These are phyloP conservation scores for pig (Sus scrofa) DNA, from an alignment of 2,113 vertebrate species.

Conservation along the genomic window DNA sequence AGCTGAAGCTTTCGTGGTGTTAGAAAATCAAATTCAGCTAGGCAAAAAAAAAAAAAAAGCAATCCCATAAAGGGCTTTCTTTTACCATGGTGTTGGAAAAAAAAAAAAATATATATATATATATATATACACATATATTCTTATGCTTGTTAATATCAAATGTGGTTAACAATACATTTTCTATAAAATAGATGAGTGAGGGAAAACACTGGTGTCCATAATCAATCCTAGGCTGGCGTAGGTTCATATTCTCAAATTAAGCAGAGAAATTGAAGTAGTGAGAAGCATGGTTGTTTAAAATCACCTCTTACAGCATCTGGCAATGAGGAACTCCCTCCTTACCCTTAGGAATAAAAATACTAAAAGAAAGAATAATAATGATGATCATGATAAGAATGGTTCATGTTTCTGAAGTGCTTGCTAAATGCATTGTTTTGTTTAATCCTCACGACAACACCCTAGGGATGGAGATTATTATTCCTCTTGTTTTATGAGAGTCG, in stretches of 20 bases:
- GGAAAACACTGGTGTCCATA: background rate
- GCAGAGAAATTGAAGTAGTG: conserved; percentile 29
- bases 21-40: conserved; percentile 64
- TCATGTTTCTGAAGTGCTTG: background rate
- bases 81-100: conserved; percentile 70
- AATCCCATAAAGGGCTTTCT: conserved; percentile 65
- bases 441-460: background rate
- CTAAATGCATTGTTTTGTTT: background rate
- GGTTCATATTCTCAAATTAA: conserved; percentile 33
- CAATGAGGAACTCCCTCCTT: background rate
- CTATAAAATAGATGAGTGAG: conserved; percentile 34
- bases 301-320: background rate
- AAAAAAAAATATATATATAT: too few relatives aligned
- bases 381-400: background rate
- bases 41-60: conserved; percentile 13
- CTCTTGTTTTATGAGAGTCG: background rate
- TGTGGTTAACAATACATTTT: conserved; percentile 68
- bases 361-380: background rate
- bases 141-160: conserved; percentile 63
- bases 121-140: conserved; percentile 14
- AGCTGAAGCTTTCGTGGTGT: conserved; percentile 60
- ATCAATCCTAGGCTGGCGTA: conserved; percentile 20
- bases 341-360: background rate
- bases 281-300: background rate
- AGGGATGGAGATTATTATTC: background rate